Evolutionary conservation across 2,113 vertebrate species (phyloP).

Genomic region (Rhinolophus sinicus): DNA sequence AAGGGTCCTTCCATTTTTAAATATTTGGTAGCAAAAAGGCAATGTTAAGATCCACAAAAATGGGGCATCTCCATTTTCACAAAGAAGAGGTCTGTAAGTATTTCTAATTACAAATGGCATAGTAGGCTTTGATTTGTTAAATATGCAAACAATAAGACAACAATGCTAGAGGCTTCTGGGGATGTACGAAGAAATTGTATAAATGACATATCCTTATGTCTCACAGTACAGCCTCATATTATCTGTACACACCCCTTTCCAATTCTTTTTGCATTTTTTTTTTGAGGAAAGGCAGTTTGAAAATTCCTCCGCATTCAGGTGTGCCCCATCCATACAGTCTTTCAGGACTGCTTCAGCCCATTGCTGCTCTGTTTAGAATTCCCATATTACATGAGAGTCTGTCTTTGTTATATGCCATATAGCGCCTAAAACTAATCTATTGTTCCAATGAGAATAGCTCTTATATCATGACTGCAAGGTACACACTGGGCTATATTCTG

Average conservation of each 20-base stretch:
- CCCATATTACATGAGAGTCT: not conserved
- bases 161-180: not conserved
- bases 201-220: not conserved
- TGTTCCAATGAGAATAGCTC: not conserved
- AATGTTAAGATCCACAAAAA: not conserved
- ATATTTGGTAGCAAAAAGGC: not conserved
- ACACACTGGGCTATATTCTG: not conserved
- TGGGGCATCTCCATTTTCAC: not conserved
- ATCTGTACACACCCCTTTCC: not conserved
- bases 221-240: not conserved
- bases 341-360: not conserved
- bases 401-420: not conserved
- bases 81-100: not conserved
- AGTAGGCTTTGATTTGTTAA: not conserved
- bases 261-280: not conserved
- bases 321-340: not conserved
- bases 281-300: not conserved
- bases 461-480: not conserved
- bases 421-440: not conserved
- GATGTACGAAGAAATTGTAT: conserved; percentile 28
- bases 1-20: conserved; percentile 19
- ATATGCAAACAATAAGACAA: conserved; percentile 19
- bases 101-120: conserved; percentile 43
- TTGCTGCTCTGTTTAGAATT: not conserved
- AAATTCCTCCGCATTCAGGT: not conserved